Evolutionary conservation across 1,140 invertebrate species (phyloP).

Genomic region (Notospermus geniculatus): DNA sequence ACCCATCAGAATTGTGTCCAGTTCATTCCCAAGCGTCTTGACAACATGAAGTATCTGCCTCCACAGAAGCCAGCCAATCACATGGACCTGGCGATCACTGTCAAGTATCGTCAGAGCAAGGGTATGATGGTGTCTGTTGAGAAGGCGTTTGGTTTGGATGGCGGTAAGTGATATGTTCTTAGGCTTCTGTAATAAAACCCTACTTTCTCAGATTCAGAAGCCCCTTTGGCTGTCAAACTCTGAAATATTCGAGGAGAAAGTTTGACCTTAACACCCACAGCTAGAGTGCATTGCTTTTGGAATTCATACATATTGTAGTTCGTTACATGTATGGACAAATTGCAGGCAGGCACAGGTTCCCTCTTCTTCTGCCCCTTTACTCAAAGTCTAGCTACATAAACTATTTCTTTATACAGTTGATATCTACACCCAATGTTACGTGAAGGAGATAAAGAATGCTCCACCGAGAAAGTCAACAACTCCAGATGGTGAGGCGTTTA

Average conservation of each 20-base stretch:
- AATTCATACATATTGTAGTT: no score
- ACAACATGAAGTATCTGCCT: constrained; percentile 36
- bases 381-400: no score
- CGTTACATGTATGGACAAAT: no score
- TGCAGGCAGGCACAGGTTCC: no score
- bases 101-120: constrained; percentile 43
- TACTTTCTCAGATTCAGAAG: neutral
- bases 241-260: neutral
- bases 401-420: neutral
- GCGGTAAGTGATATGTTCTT: constrained; percentile 25
- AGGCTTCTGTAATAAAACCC: neutral
- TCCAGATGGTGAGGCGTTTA: constrained; percentile 1
- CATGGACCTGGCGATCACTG: constrained; percentile 37
- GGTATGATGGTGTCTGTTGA: constrained; percentile 45
- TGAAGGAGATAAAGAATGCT: neutral
- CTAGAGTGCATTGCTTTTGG: constrained; percentile 30
- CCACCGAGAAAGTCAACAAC: constrained; percentile 20
- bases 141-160: constrained; percentile 42
- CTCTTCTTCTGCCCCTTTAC: no score
- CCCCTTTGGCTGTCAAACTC: neutral
- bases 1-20: no score
- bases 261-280: neutral
- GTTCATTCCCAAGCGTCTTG: constrained; percentile 24
- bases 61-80: constrained; percentile 35
- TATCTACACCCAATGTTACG: neutral